Evolutionary conservation across 2,888 invertebrate genomes (phyloP), one percentile per base, ranked within the genome.

Genomic region (Eristalis pertinax): DNA sequence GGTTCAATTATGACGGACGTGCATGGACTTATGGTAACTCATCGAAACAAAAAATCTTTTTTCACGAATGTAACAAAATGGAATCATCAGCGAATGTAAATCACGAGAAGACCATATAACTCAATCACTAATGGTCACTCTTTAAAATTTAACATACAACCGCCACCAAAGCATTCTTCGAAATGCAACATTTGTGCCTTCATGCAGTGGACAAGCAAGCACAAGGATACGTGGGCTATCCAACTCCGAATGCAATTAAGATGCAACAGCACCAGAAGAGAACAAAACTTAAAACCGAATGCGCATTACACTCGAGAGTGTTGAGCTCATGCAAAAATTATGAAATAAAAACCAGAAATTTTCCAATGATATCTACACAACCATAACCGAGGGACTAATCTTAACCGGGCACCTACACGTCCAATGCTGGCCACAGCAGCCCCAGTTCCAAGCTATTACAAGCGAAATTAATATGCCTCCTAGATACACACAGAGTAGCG

Each of bases 401-500:
- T 58, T 63, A 81, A 68, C 73, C 65, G 68, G 43, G 15, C 69
- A 69, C 50, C 50, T 19, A 50, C 50, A 50, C 60, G 50, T 15
- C 32, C 35, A 64, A 64, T 74, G 24, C 58, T 24, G 29, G 11
- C 43, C 38, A 29, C 62, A 50, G 60, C 41, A 26, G 29, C 26
- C 82, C 70, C 41, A 26, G 29, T 64, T 19, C 26, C 35, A 29
- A 63, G 72, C 79, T 76, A 80, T 84, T 84, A 87, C 79, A 80
- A 84, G 64, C 50, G 72, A 79, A 87, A 87, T 87, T 79, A 87
- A 84, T 84, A 84, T 84, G 79, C 87, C 79, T 50, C 58, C 65
- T 74, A 79, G 84, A 84, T 84, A 84, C 74, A 69, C 7, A 60
- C 60, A 4, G 22, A 26, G 8, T 26, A 10, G 22, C 58, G 19